Base-by-base conservation (phyloP, 1,140 invertebrate species). In the Solenopsis fugax region DNA sequence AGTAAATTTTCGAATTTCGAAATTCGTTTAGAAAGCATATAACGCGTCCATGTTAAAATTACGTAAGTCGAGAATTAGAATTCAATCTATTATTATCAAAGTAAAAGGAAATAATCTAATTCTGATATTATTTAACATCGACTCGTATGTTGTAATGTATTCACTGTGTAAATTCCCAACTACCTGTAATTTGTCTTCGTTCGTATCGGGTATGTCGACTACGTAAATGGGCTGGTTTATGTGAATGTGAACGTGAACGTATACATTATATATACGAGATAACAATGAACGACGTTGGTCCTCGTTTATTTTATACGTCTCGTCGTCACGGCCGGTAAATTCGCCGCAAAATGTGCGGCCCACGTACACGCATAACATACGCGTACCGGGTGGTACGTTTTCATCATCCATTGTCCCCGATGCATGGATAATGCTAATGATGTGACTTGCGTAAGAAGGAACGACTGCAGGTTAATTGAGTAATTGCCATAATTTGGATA, bases 371-470 rank as follows among this genome's bases (percentile, higher is more conserved):
- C 45, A 76, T 48, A 89, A 34, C 24, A 58, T 37, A 85, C 87
- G 86, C 58, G 7, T 75, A 86, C 29, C 75, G 60, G 54, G 62
- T 89, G 80, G 56, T 81, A 87, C 69, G 65, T 89, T 86, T 91
- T 75, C 65, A 87, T 89, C 88, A 90, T 77, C 52, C 58, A 37
- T 7, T 81, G 85, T 48, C 88, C 84, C 48, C 90, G 64, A 88
- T 91, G 24, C 90, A 90, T 90, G 58, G 10, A 67, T 90, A 91
- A 91, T 91, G 13, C 48, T 87, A 87, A 91, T 88, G 69, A 89
- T 24, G 34, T 37, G 52, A 54, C 89, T 90, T 90, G 71, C 81
- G 76, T 77, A 90, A 90, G 86, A 90, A 86, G 62, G 72, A 50
- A 78, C 52, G 9, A 34, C n/a, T 21, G 48, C 72, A 54, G 48